Evolutionary conservation across 2,113 vertebrate species (phyloP), one percentile per base, ranked within the genome.

Genomic region (Lepisosteus oculatus): DNA sequence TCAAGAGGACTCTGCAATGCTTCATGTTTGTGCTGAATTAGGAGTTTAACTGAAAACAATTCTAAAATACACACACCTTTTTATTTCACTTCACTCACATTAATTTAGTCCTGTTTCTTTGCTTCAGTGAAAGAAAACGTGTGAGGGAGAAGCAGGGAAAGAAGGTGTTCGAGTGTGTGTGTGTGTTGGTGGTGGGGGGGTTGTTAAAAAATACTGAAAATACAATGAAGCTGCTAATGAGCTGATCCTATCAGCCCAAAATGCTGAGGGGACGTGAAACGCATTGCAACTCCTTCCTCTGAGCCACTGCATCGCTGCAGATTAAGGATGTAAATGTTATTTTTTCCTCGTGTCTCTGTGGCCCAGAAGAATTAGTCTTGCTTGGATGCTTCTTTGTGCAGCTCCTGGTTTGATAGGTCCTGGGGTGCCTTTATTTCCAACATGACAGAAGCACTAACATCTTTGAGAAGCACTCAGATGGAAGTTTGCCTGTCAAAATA

Each of bases 131-230:
- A 65, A 29, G 13, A n/a, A 43, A 14, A 11, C 62, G 62, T 55
- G 67, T 77, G 76, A 79, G 71, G 76, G 71, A 73, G 17, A 51
- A 67, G 56, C 74, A 74, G 78, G 73, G 78, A 81, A 65, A 13
- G 63, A 3, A 29, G 47, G 67, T 3, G 41, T 29, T 29, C 29
- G 17, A 29, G 17, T 29, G 29, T 44, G 13, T 43, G 63, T 12
- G 63, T 43, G 63, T 6, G 42, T 65, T 9, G 43, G 43, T 8
- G 9, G 41, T 43, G 63, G 41, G 5, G 61, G 29, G 29, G 29
- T 29, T 9, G 47, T 51, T 6, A 51, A 51, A 51, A 51, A 51
- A 51, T 59, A 59, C 57, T 13, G 14, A 51, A 51, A 51, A 51
- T 59, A 59, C 57, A 59, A 59, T 59, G n/a, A 59, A 59, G 2